Base-by-base conservation (phyloP, 2,113 vertebrate species). In the Leptobrachium ailaonicum region DNA sequence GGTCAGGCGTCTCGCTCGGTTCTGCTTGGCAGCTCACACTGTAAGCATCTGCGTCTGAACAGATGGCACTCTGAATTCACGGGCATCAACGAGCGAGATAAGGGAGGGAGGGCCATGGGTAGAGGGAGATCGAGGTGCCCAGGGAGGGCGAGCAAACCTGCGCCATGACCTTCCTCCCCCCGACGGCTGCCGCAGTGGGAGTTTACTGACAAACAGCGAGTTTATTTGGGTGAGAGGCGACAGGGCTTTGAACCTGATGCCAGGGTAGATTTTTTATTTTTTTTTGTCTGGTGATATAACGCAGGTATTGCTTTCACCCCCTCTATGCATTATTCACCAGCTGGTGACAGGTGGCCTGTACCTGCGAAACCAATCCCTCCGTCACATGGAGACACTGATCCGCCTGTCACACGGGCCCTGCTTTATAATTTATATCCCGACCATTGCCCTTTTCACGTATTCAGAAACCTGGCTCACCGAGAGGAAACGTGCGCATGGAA, bases 51-150 rank as follows among this genome's bases (percentile, higher is more conserved):
- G 87, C 62, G 6, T 0, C 42, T 82, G 84, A 89, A 82, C 90
- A 90, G 91, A 64, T 87, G 89, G 89, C 71, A 73, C 67, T 0
- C 3, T 82, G 43, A 64, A 87, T 85, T 71, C 74, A 10, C 43
- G 80, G 70, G 62, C 83, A 83, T 9, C 0, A 85, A 83, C 85
- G 80, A 79, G 77, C 80, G 76, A 82, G 50, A 66, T 73, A 54
- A 50, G 45, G 71, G 77, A 73, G 71, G 62, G 56, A 60, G 69
- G 50, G 66, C 71, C 14, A 41, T 42, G 44, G 56, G 43, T 10
- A 60, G 58, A 64, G 50, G 56, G 41, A 77, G 67, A 77, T 58
- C 9, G 75, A 77, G 66, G 75, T 69, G 50, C 14, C 58, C 11
- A 14, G 60, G 70, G 70, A 73, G 45, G 74, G 62, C 11, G 71